Evolutionary conservation across 2,797 vertebrate species (phyloP), one percentile per base, ranked within the genome.

Genomic region (Discoglossus pictus): DNA sequence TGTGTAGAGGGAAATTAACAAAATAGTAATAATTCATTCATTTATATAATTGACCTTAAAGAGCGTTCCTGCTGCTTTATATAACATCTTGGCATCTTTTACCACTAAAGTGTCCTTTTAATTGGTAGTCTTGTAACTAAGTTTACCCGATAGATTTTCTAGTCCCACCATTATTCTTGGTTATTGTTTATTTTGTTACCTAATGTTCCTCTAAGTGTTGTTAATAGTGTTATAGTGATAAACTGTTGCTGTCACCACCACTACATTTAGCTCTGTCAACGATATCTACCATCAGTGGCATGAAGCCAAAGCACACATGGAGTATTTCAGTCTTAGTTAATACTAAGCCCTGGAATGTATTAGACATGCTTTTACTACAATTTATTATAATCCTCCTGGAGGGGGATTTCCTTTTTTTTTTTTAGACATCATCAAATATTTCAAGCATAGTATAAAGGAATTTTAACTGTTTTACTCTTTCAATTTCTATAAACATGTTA

Each of bases 361-460:
- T 62, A 55, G 34, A 61, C 35, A 65, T 21, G 16, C 16, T 34
- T 55, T 62, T 69, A 24, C 67, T 55, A 43, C 38, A 70, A 42
- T 9, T 11, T 1, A 62, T 39, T 40, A 34, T 20, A 24, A 47
- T 43, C 27, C 4, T 36, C 58, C 42, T 13, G 31, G 40, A 23
- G 27, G 21, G 15, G 10, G 17, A 20, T 8, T 53, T 36, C 3
- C 20, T 20, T 21, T 27, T 31, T 20, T 31, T 10, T 36, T 15
- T 21, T 4, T 11, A 44, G 34, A 42, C 2, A 46, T 65, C 42
- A 54, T 54, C 2, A 36, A 61, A 48, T 39, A 56, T 39, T 18
- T 17, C 4, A 25, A 38, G 52, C 27, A 20, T 46, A 56, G 10
- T 12, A 43, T 34, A 54, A 55, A 21, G 9, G 15, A 20, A 15